Evolutionary conservation across 2,797 vertebrate genomes (phyloP), one percentile per base, ranked within the genome.

Genomic region (Epinephelus awoara): DNA sequence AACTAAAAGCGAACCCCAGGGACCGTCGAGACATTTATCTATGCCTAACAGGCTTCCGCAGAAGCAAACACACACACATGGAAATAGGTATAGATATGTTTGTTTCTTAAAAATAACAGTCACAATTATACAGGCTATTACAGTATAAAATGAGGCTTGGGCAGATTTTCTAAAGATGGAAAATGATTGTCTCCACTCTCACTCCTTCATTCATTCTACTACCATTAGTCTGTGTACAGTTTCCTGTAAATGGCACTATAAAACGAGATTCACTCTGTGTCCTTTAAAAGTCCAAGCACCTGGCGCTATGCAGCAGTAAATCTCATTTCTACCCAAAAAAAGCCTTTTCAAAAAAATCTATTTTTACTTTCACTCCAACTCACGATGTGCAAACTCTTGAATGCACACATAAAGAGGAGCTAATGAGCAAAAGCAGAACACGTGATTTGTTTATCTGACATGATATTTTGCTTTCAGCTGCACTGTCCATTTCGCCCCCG

Each of bases 21-120:
- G 83, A 91, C 67, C 14, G 27, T 85, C 56, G 65, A 42, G 71
- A 85, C 85, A 88, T 90, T 87, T 82, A 85, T 92, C 80, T 88
- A 71, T 65, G 72, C 76, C 80, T 82, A 85, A 90, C 81, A 85
- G 56, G 77, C 70, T 84, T 89, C 73, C 51, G 14, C 40, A 72
- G 67, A 38, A 67, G 51, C 63, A 59, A n/a, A 19, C 10, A 69
- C 46, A 76, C 47, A 51, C 49, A 47, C 21, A 19, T 8, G 5
- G 17, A 49, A 18, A 49, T 2, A 42, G 40, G 9, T 11, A 42
- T 10, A 42, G 11, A 23, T 34, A 2, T 4, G 19, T 61, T 72
- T 56, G 12, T 47, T 9, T 68, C 67, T 38, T n/a, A 18, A 55
- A 68, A 54, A 11, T 8, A 40, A 71, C 8, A 46, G 52, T 18